A percentile compares a stretch with the other conserved stretches of the same genome.
Evolutionary conservation across 1,140 invertebrate genomes (phyloP).

Genomic region (Rhizoglyphus robini): DNA sequence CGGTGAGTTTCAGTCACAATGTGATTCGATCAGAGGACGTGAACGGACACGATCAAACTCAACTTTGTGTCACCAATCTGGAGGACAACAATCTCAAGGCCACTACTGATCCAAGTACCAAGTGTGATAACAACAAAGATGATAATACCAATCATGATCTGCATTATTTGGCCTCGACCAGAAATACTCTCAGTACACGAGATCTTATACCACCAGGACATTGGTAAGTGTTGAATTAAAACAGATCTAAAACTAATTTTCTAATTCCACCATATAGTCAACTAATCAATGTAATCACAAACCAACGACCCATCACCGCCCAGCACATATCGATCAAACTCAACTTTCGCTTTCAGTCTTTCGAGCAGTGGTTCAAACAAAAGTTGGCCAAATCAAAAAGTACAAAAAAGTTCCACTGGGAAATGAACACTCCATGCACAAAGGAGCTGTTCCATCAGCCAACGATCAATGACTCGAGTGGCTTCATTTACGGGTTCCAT

Average conservation of each 20-base stretch:
- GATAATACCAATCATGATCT: background rate
- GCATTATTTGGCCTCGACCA: background rate
- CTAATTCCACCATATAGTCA: background rate
- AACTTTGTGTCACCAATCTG: too few relatives aligned
- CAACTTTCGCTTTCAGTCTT: background rate
- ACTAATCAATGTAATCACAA: slow-evolving; percentile 3
- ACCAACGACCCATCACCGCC: background rate
- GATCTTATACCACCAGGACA: slow-evolving; percentile 7
- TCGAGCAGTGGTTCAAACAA: background rate
- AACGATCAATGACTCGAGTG: background rate
- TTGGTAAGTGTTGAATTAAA: background rate
- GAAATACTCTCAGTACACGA: background rate
- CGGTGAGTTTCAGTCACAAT: background rate
- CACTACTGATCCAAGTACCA: too few relatives aligned
- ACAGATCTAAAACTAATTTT: background rate
- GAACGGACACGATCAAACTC: background rate
- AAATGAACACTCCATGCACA: background rate
- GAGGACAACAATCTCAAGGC: too few relatives aligned
- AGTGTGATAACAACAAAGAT: too few relatives aligned
- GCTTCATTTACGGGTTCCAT: slow-evolving; percentile 6
- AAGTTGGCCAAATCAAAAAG: background rate
- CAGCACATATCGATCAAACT: background rate
- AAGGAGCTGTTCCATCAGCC: background rate
- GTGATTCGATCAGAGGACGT: too few relatives aligned
- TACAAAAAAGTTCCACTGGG: too few relatives aligned